These are phyloP conservation scores for Vicugna pacos DNA, from an alignment of 2,113 vertebrate species.

Conservation along the genomic window DNA sequence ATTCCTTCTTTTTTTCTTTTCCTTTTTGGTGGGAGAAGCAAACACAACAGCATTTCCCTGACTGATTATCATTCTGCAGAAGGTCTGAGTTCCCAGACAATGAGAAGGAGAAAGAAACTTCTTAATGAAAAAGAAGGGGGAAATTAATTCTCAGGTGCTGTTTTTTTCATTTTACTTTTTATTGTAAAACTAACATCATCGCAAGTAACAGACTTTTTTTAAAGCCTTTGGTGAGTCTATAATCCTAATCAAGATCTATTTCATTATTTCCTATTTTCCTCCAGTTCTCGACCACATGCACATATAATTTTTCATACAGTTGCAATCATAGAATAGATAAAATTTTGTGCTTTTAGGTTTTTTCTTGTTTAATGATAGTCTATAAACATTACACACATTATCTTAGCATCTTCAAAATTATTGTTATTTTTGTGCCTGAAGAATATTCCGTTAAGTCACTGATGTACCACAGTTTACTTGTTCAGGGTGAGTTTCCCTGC, in stretches of 20 bases:
- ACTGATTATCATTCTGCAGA: neutral
- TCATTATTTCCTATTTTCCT: neutral
- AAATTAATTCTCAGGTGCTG: neutral
- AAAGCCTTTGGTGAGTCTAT: neutral
- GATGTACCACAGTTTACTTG: neutral
- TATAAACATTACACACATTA: slow-evolving; percentile 6
- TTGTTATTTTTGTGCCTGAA: neutral
- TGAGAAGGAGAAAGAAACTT: neutral
- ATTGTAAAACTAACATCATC: neutral
- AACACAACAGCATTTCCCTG: neutral
- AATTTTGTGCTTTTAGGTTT: neutral
- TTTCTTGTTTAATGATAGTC: neutral
- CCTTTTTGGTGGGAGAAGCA: neutral
- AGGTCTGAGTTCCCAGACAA: neutral
- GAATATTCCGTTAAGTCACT: neutral
- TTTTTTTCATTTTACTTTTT: neutral
- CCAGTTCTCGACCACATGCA: neutral
- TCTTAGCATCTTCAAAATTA: neutral
- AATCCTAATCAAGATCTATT: neutral
- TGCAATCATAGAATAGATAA: neutral
- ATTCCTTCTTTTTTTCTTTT: neutral
- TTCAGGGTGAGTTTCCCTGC: neutral
- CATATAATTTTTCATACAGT: neutral
- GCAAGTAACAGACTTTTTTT: neutral
- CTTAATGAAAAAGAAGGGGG: neutral